Evolutionary conservation across 2,888 invertebrate genomes (phyloP).

Genomic region (Aplocera efformata): DNA sequence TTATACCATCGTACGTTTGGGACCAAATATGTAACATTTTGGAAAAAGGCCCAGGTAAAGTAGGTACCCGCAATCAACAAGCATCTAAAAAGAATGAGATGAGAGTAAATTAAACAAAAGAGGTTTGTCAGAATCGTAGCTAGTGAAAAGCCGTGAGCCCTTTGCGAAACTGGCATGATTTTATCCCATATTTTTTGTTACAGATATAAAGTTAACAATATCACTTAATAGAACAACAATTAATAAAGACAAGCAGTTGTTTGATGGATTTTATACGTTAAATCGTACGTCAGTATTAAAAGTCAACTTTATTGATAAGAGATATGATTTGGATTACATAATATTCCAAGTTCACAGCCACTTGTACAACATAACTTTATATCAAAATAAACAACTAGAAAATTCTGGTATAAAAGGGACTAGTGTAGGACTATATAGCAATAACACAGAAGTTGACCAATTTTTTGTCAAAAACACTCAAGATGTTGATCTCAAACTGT

Average conservation of each 20-base stretch:
- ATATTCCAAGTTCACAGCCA: slow-evolving; percentile 84
- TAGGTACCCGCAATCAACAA: too few species aligned
- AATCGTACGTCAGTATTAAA: slow-evolving; percentile 45
- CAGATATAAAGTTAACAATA: slow-evolving; percentile 53
- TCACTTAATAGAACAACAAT: slow-evolving; percentile 49
- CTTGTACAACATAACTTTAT: slow-evolving; percentile 77
- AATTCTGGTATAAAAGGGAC: slow-evolving; percentile 75
- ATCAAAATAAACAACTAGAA: slow-evolving; percentile 48
- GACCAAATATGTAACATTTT: too few species aligned
- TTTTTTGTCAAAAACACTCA: slow-evolving; percentile 71
- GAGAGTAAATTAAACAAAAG: too few species aligned
- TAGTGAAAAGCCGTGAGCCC: too few species aligned
- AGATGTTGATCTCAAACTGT: slow-evolving; percentile 44
- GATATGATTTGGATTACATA: slow-evolving; percentile 73
- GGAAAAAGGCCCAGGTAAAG: too few species aligned
- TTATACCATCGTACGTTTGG: too few species aligned
- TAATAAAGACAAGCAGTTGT: slow-evolving; percentile 49
- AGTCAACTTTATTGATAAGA: slow-evolving; percentile 64
- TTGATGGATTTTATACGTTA: slow-evolving; percentile 44
- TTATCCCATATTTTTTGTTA: slow-evolving; percentile 31
- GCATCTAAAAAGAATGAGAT: too few species aligned
- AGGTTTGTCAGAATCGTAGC: too few species aligned
- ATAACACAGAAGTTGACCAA: slow-evolving; percentile 36
- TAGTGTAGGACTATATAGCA: slow-evolving; percentile 80
- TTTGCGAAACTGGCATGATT: too few species aligned